Conservation (phyloP, 2,888 invertebrate species). For the Phengaris alcon region DNA sequence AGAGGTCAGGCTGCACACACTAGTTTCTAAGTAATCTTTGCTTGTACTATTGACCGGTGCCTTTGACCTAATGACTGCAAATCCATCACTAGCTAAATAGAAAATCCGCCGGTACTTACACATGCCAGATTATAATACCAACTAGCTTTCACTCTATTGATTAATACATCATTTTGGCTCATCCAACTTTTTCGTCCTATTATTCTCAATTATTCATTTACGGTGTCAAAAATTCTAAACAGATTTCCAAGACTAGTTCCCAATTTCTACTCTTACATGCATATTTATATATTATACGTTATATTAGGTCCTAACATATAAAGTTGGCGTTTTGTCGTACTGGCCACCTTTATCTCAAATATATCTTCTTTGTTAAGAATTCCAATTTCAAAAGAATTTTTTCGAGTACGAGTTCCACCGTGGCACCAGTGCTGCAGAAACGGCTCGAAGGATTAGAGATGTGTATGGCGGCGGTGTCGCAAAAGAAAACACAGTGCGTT, state of each 20-base stretch:
- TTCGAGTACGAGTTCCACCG: no score
- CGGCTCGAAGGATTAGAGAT: no score
- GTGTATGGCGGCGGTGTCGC: no score
- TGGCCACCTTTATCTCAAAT: no score
- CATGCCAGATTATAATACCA: background rate
- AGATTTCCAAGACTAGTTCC: background rate
- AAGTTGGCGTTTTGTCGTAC: no score
- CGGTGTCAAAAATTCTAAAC: background rate
- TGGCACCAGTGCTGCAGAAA: no score
- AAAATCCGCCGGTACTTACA: conserved; percentile 11
- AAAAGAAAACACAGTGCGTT: no score
- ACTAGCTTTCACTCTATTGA: conserved; percentile 11
- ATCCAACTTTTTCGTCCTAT: conserved; percentile 5
- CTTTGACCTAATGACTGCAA: conserved; percentile 13
- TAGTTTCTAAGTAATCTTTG: conserved; percentile 14
- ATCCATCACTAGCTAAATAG: conserved; percentile 11
- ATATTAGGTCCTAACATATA: no score
- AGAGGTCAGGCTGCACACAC: conserved; percentile 1
- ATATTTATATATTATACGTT: no score
- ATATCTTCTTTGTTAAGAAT: no score
- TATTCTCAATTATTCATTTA: background rate
- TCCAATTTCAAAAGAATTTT: no score
- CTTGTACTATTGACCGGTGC: background rate
- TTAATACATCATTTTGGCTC: background rate
- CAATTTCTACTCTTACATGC: background rate